Conservation (phyloP, 1,140 invertebrate species). For the Chironomus tepperi region DNA sequence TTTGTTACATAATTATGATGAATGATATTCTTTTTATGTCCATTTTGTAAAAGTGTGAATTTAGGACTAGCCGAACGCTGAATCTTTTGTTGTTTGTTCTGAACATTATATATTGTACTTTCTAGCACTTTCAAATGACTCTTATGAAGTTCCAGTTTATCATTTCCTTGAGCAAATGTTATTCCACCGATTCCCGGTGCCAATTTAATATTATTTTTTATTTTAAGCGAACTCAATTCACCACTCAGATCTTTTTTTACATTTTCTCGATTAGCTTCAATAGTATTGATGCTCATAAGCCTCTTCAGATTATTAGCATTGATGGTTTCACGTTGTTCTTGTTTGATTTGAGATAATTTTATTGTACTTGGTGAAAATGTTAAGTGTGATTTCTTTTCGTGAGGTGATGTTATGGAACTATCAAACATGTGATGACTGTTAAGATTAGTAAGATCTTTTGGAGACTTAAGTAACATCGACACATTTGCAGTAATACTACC, state of each 20-base stretch:
- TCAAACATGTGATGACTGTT: slow-evolving; percentile 32
- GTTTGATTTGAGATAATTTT: slow-evolving; percentile 45
- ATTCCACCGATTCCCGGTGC: slow-evolving; percentile 39
- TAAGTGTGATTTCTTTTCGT: slow-evolving; percentile 52
- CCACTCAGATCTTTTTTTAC: slow-evolving; percentile 48
- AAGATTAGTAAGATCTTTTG: slow-evolving; percentile 30
- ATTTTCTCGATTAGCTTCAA: slow-evolving; percentile 43
- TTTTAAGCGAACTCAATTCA: slow-evolving; percentile 37
- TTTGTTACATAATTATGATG: slow-evolving; percentile 19
- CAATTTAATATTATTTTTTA: slow-evolving; percentile 35
- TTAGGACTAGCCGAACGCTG: slow-evolving; percentile 2
- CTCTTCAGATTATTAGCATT: slow-evolving; percentile 27
- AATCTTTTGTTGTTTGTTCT: slow-evolving; percentile 41
- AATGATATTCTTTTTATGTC: slow-evolving; percentile 1
- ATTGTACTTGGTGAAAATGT: slow-evolving; percentile 55
- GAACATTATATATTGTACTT: slow-evolving; percentile 39
- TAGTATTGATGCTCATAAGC: slow-evolving; percentile 42
- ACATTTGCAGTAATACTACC: slow-evolving; percentile 27
- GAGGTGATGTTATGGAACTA: slow-evolving; percentile 41
- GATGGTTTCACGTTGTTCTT: slow-evolving; percentile 35
- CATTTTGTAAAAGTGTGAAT: not conserved
- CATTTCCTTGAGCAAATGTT: slow-evolving; percentile 35
- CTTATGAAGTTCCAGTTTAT: not conserved
- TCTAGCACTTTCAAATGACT: slow-evolving; percentile 4
- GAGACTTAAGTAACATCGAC: slow-evolving; percentile 30